A percentile compares a stretch with the other conserved stretches of the same genome.
phyloP scores from a whole-genome alignment of 1,140 invertebrate genomes.

The Aphelenchoides besseyi region DNA sequence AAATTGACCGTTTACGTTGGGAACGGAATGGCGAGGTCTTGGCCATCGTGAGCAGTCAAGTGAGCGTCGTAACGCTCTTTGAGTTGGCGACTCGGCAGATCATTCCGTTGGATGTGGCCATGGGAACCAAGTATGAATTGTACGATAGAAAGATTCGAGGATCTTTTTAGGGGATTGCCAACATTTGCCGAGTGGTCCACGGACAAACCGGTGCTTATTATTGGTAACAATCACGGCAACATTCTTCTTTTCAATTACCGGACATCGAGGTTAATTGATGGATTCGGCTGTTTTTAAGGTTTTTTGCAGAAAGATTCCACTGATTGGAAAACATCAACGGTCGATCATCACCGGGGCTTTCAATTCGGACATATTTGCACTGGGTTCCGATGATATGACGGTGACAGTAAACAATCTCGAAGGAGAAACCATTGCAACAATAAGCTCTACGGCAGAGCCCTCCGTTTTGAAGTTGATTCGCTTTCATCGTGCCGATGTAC shows the following conservation, averaged over 20 bases:
- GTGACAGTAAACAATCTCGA: conserved; percentile 86
- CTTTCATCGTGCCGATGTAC: conserved; percentile 80
- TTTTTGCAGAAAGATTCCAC: conserved; percentile 72
- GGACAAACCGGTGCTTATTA: conserved; percentile 28
- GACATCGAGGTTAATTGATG: conserved; percentile 34
- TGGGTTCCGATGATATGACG: conserved; percentile 86
- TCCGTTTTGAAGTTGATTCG: conserved; percentile 80
- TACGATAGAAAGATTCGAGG: too few species aligned
- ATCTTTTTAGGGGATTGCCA: conserved; percentile 31
- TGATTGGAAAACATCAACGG: conserved; percentile 91
- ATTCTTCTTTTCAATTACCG: conserved; percentile 46
- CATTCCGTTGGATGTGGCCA: conserved; percentile 73
- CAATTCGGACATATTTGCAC: conserved; percentile 81
- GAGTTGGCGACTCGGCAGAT: conserved; percentile 79
- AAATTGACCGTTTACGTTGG: conserved; percentile 85
- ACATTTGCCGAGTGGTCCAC: conserved; percentile 44
- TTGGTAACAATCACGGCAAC: conserved; percentile 48
- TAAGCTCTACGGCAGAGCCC: conserved; percentile 77
- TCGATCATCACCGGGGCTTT: conserved; percentile 84
- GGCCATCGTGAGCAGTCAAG: conserved; percentile 79
- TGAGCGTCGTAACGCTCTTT: conserved; percentile 79
- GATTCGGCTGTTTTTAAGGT: background rate
- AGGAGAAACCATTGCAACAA: conserved; percentile 84
- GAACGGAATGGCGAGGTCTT: conserved; percentile 88
- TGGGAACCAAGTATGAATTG: conserved; percentile 69